These are phyloP conservation scores for Acronicta psi DNA, from an alignment of 2,888 invertebrate genomes.

Conservation along the genomic window DNA sequence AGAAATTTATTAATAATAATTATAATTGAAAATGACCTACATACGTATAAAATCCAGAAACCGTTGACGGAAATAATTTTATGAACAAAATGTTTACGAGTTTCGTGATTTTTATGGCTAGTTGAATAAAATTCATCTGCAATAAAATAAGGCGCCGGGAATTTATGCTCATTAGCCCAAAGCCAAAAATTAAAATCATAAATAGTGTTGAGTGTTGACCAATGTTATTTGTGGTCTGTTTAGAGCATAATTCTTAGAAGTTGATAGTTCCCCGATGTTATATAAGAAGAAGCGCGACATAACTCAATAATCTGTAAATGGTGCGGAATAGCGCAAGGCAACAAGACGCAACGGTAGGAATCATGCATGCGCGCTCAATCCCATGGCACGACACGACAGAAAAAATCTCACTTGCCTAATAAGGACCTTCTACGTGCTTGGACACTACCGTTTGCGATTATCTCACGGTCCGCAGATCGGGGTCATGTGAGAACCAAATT, in stretches of 20 bases:
- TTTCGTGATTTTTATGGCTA: slow-evolving; percentile 50
- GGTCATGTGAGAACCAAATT: slow-evolving; percentile 84
- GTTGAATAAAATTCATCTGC: slow-evolving; percentile 38
- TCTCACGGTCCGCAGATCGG: slow-evolving; percentile 83
- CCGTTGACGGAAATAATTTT: slow-evolving; percentile 62
- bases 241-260: slow-evolving; percentile 11
- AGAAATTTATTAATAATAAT: slow-evolving; percentile 61
- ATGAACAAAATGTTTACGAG: slow-evolving; percentile 56
- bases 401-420: slow-evolving; percentile 81
- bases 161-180: slow-evolving; percentile 42
- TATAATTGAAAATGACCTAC: slow-evolving; percentile 65
- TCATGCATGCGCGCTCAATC: slow-evolving; percentile 75
- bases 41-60: slow-evolving; percentile 49
- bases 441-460: slow-evolving; percentile 85
- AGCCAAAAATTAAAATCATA: slow-evolving; percentile 42
- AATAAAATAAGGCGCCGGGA: slow-evolving; percentile 44
- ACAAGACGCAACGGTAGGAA: slow-evolving; percentile 57
- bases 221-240: slow-evolving; percentile 28
- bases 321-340: slow-evolving; percentile 61
- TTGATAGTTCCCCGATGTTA: slow-evolving; percentile 20
- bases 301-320: slow-evolving; percentile 63
- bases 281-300: slow-evolving; percentile 53
- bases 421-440: slow-evolving; percentile 83
- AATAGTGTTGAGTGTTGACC: slow-evolving; percentile 30
- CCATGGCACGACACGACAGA: slow-evolving; percentile 68